Base-by-base conservation (phyloP, 2,888 invertebrate species). In the Lochmaea crataegi region DNA sequence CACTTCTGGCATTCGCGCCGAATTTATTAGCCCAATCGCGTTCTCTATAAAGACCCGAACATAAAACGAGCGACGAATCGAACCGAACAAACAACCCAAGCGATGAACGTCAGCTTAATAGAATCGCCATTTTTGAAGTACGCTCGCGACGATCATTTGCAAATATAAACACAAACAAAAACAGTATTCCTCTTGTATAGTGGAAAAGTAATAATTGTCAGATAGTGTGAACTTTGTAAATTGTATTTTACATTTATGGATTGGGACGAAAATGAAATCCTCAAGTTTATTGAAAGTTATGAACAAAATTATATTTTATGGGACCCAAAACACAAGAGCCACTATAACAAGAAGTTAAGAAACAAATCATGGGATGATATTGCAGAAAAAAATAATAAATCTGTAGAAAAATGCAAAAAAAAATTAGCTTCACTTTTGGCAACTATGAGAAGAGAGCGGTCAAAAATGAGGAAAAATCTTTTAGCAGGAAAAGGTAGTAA, bases 291-390 rank as follows among this genome's bases (percentile, higher is more conserved):
- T 16, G 53, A 53, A 53, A 53, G 16, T 10, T 53, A 53, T 10
- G 53, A 53, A 2, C 16, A 53, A 53, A 16, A 53, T 53, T 18
- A 10, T 53, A 53, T 53, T 53, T 53, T 53, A 9, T 53, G 53
- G 53, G 53, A 53, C 10, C 53, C 53, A 16, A 53, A 53, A 53
- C 53, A 53, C 3, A 53, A 2, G 9, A 53, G 18, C 10, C 53
- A 53, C 18, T 53, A 53, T 16, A 53, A 53, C 10, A 53, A 53
- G 16, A 53, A 53, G 16, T 53, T 53, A 9, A 53, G 53, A 16
- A 53, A 53, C 18, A 53, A 53, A 53, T n/a, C 53, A 16, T 53
- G 53, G 53, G 53, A 53, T 16, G 53, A 53, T 3, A 53, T 53
- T 53, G 53, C 53, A 2, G 16, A 10, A 16, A 18, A 9, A 16